Conservation (phyloP, 2,797 vertebrate genomes). For the Podargus strigoides region DNA sequence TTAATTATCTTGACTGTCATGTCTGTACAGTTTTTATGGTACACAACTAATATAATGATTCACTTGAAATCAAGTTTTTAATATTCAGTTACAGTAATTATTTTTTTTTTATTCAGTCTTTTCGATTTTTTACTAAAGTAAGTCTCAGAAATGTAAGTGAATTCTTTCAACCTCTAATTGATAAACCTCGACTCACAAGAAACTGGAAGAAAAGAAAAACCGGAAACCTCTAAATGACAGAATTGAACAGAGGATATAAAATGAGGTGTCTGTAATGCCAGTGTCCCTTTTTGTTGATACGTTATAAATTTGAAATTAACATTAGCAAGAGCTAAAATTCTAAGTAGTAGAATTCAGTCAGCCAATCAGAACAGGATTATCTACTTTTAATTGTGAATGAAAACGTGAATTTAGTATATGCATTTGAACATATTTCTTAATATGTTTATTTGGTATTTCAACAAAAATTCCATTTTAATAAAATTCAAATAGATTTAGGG, state of each 20-base stretch:
- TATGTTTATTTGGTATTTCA: background rate
- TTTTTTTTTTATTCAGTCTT: constrained; percentile 27
- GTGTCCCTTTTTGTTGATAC: background rate
- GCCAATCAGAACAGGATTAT: background rate
- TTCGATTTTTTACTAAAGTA: constrained; percentile 5
- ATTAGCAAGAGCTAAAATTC: background rate
- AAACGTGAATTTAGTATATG: constrained; percentile 36
- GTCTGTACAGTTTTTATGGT: background rate
- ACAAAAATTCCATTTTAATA: constrained; percentile 8
- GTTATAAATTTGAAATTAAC: background rate
- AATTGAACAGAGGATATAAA: background rate
- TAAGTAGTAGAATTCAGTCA: background rate
- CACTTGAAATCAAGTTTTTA: background rate
- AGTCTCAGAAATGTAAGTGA: constrained; percentile 12
- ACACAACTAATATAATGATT: background rate
- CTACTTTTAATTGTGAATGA: constrained; percentile 15
- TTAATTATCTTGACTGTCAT: constrained; percentile 2
- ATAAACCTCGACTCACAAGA: constrained; percentile 40
- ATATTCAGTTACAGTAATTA: background rate
- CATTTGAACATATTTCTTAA: constrained; percentile 25
- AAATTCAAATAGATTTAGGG: background rate
- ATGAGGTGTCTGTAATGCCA: background rate
- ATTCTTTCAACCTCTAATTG: constrained; percentile 23
- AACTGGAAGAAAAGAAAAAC: constrained; percentile 4
- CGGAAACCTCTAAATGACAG: background rate